phyloP scores from a whole-genome alignment of 1,140 invertebrate genomes.

The Conus betulinus region DNA sequence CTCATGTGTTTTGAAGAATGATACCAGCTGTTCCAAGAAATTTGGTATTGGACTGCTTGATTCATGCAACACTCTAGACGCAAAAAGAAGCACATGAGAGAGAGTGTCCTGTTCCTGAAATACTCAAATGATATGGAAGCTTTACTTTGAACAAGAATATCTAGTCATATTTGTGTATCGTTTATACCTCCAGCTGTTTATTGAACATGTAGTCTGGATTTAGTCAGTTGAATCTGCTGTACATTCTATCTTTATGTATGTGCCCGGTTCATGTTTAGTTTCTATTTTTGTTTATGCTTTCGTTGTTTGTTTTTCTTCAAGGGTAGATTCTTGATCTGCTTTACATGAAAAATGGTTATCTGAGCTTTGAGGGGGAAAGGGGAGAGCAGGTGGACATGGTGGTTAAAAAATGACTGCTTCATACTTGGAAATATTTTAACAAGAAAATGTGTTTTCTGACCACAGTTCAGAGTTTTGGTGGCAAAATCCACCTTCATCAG shows the following conservation, averaged over 20 bases:
- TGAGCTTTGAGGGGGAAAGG: too few species aligned
- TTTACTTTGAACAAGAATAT: slow-evolving; percentile 69
- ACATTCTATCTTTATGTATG: neutral
- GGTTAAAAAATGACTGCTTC: too few species aligned
- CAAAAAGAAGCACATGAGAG: neutral
- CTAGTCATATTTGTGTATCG: slow-evolving; percentile 65
- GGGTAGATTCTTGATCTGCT: too few species aligned
- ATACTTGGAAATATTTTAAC: too few species aligned
- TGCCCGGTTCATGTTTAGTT: neutral
- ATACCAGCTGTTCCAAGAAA: too few species aligned
- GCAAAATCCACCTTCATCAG: too few species aligned
- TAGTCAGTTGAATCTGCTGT: neutral
- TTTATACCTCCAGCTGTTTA: slow-evolving; percentile 56
- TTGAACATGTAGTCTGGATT: neutral
- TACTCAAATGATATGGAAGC: slow-evolving; percentile 51
- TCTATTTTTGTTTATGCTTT: neutral
- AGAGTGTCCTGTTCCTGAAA: slow-evolving; percentile 41
- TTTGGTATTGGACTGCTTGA: neutral
- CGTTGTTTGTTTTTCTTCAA: too few species aligned
- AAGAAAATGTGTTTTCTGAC: too few species aligned
- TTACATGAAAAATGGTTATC: too few species aligned
- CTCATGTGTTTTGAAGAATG: neutral
- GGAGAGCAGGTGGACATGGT: too few species aligned
- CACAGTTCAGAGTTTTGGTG: too few species aligned
- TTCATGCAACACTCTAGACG: neutral